Conservation (phyloP, 2,797 vertebrate genomes). For the Chloroceryle inda region DNA sequence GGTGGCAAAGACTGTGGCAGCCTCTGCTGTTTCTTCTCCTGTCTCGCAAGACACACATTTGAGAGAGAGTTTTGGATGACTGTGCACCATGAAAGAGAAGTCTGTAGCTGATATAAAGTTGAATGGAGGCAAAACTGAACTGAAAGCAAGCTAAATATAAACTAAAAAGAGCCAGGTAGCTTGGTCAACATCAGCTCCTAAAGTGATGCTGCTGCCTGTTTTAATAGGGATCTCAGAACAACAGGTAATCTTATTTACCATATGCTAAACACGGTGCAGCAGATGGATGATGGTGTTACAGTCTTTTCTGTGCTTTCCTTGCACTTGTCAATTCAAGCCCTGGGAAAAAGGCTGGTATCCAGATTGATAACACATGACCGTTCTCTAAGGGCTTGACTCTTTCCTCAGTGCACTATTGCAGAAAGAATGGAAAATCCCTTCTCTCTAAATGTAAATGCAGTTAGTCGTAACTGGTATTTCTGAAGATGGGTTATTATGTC, state of each 20-base stretch:
- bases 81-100: neutral
- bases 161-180: neutral
- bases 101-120: neutral
- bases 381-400: slow-evolving; percentile 54
- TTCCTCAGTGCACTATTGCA: neutral
- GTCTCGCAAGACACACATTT: neutral
- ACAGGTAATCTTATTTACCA: slow-evolving; percentile 51
- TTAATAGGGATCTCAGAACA: slow-evolving; percentile 39
- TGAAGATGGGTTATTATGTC: neutral
- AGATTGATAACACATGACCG: slow-evolving; percentile 35
- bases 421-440: neutral
- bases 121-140: neutral
- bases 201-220: neutral
- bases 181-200: neutral
- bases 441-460: neutral
- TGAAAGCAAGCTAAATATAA: neutral
- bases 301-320: slow-evolving; percentile 49
- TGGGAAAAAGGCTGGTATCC: slow-evolving; percentile 25
- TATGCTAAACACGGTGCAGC: slow-evolving; percentile 19
- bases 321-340: slow-evolving; percentile 44
- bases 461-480: neutral
- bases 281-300: slow-evolving; percentile 45
- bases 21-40: neutral
- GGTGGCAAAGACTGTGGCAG: neutral
- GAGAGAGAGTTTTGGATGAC: neutral